These are phyloP conservation scores for Macrobrachium nipponense DNA, from an alignment of 1,140 invertebrate genomes.

Conservation along the genomic window DNA sequence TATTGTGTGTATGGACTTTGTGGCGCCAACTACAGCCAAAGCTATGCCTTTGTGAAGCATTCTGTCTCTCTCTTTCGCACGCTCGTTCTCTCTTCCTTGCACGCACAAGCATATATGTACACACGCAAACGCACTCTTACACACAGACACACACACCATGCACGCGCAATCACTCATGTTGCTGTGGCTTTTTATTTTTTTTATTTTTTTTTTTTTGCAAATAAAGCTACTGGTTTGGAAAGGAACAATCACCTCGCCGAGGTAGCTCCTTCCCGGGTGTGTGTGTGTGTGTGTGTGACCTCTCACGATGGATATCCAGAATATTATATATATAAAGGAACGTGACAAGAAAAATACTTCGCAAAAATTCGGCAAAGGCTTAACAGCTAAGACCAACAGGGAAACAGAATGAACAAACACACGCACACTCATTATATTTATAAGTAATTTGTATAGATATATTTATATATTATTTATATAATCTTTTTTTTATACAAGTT, in stretches of 20 bases:
- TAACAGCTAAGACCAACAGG: background rate
- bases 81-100: too few species aligned
- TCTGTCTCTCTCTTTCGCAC: too few species aligned
- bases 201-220: too few species aligned
- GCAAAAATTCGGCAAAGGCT: background rate
- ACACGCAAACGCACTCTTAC: too few species aligned
- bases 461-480: slow-evolving; percentile 1
- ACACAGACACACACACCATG: too few species aligned
- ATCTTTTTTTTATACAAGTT: slow-evolving; percentile 11
- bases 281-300: slow-evolving; percentile 1
- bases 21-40: background rate
- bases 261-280: background rate
- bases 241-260: background rate
- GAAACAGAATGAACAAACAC: background rate
- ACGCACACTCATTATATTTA: slow-evolving; percentile 10
- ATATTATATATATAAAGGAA: slow-evolving; percentile 6
- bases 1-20: background rate
- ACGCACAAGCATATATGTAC: too few species aligned
- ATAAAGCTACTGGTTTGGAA: too few species aligned
- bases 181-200: too few species aligned
- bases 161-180: too few species aligned
- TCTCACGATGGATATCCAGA: background rate
- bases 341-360: background rate
- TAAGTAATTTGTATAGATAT: slow-evolving; percentile 2
- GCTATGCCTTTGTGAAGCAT: background rate